Evolutionary conservation across 1,140 invertebrate genomes (phyloP).

Genomic region (Carposina sasakii): DNA sequence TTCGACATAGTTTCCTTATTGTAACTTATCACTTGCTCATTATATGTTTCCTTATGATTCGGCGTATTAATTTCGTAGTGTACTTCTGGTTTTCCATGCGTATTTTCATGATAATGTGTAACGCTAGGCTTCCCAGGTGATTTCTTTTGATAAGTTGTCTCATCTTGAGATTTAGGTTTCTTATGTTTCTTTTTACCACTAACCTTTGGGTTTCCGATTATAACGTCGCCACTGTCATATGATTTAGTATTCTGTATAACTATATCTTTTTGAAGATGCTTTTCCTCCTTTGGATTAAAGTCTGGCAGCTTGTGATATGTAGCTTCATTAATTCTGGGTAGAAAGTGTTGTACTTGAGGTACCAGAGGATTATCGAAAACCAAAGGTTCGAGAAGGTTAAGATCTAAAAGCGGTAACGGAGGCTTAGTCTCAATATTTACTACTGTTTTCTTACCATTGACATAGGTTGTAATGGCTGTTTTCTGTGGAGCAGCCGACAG

Average conservation of each 20-base stretch:
- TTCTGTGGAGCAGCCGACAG: conserved; percentile 33
- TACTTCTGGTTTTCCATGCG: conserved; percentile 41
- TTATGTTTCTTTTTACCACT: conserved; percentile 47
- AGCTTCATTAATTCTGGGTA: conserved; percentile 52
- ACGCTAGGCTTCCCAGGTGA: conserved; percentile 24
- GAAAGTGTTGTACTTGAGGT: conserved; percentile 61
- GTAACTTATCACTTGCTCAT: conserved; percentile 49
- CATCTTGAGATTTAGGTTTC: conserved; percentile 24
- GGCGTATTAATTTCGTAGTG: conserved; percentile 52
- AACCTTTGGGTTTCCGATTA: not conserved
- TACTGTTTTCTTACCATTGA: conserved; percentile 48
- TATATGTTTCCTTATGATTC: conserved; percentile 52
- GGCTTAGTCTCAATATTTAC: conserved; percentile 47
- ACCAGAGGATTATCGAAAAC: conserved; percentile 60
- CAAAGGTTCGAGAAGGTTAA: conserved; percentile 56
- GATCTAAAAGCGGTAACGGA: conserved; percentile 48
- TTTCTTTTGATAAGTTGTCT: conserved; percentile 24
- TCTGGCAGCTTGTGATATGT: conserved; percentile 44
- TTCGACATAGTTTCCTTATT: conserved; percentile 52
- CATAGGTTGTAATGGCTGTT: conserved; percentile 33
- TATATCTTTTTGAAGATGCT: conserved; percentile 44
- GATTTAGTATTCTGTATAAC: conserved; percentile 38
- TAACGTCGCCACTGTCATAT: conserved; percentile 33
- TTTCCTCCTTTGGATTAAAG: conserved; percentile 29
- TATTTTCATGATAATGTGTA: conserved; percentile 27